phyloP scores from a whole-genome alignment of 2,113 vertebrate genomes.

The Willisornis vidua region DNA sequence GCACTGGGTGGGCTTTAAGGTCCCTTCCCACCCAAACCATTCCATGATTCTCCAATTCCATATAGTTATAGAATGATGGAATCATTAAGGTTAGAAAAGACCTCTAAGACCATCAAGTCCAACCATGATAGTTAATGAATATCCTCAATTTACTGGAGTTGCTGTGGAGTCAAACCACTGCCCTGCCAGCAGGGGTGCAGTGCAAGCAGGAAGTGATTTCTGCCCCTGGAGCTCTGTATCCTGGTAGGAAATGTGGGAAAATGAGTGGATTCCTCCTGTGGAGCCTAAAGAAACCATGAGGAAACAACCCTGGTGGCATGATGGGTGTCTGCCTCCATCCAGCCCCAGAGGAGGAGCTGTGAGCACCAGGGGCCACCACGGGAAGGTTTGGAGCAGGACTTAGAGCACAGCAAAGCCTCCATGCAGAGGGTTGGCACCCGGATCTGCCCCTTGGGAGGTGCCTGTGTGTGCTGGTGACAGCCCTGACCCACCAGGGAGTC shows the following conservation, averaged over 20 bases:
- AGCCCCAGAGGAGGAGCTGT: background rate
- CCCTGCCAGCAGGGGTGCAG: background rate
- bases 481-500: background rate
- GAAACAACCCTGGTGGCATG: no score
- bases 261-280: background rate
- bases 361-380: background rate
- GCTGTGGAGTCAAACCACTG: background rate
- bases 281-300: background rate
- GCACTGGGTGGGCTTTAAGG: accelerated
- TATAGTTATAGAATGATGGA: background rate
- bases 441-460: background rate
- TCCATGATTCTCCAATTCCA: no score
- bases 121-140: background rate
- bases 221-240: background rate
- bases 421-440: background rate
- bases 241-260: background rate
- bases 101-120: background rate
- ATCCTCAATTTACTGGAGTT: background rate
- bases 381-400: background rate
- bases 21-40: background rate
- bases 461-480: background rate
- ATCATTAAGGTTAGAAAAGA: background rate
- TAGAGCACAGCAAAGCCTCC: background rate
- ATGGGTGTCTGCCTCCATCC: background rate
- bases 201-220: background rate